phyloP scores from a whole-genome alignment of 2,797 vertebrate species.

The Pipistrellus kuhlii region DNA sequence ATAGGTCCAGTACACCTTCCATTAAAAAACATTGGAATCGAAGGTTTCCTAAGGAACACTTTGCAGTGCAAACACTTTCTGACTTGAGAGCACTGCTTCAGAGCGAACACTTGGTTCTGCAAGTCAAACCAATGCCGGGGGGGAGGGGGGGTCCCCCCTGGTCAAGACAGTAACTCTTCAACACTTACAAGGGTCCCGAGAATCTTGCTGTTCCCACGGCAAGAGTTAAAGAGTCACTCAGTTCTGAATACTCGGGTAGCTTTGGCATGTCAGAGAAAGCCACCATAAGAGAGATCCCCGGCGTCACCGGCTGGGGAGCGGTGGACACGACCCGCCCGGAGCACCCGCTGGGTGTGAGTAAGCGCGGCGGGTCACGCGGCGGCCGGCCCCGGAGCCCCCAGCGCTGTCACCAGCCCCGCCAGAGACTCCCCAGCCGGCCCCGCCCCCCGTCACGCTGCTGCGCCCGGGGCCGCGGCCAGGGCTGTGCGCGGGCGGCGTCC shows the following conservation, averaged over 20 bases:
- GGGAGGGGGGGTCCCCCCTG: neutral
- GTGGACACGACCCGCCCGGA: slow-evolving; percentile 41
- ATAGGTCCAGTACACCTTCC: neutral
- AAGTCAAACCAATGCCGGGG: neutral
- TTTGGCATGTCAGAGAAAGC: slow-evolving; percentile 80
- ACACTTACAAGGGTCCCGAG: slow-evolving; percentile 82
- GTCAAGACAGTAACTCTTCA: slow-evolving; percentile 67
- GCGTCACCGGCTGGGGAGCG: slow-evolving; percentile 40
- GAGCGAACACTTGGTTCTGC: neutral
- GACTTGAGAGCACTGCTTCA: neutral
- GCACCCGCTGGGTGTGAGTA: slow-evolving; percentile 57
- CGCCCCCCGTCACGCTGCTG: slow-evolving; percentile 69
- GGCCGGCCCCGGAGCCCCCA: neutral
- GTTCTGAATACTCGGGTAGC: slow-evolving; percentile 74
- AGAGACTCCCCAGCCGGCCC: slow-evolving; percentile 30
- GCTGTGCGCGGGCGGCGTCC: neutral
- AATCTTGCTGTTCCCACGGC: slow-evolving; percentile 80
- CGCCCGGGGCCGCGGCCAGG: neutral
- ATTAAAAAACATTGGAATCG: neutral
- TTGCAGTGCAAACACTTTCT: neutral
- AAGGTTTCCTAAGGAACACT: slow-evolving; percentile 5
- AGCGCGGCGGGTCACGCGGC: slow-evolving; percentile 73
- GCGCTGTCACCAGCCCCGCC: neutral
- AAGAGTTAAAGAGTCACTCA: slow-evolving; percentile 77
- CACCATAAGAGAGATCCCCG: slow-evolving; percentile 62